Evolutionary conservation across 2,113 vertebrate species (phyloP).

Genomic region (Neotragus pygmaeus): DNA sequence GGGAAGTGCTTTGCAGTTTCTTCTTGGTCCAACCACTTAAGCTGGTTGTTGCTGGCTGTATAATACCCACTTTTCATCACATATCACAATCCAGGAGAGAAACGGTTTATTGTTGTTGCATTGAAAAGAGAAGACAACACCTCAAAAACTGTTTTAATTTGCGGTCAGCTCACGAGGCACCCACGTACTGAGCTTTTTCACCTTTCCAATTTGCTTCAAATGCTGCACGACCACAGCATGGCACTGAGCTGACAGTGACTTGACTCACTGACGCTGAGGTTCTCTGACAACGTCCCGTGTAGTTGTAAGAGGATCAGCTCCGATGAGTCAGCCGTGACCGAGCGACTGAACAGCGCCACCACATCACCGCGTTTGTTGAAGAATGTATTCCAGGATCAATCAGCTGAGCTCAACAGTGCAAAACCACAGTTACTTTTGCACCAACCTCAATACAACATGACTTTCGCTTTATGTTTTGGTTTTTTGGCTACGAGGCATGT

Average conservation of each 20-base stretch:
- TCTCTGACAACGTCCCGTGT: fast-evolving
- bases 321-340: not conserved
- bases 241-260: fast-evolving
- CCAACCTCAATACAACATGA: not conserved
- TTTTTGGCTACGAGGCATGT: not conserved
- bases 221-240: fast-evolving
- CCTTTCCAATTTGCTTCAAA: not conserved
- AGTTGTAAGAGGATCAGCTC: not conserved
- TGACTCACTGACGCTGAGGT: fast-evolving
- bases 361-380: not conserved
- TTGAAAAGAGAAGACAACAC: not conserved
- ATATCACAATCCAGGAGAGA: not conserved
- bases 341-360: fast-evolving
- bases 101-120: not conserved
- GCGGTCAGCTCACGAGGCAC: not conserved
- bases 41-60: not conserved
- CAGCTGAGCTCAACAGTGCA: not conserved
- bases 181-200: not conserved
- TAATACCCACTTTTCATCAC: not conserved
- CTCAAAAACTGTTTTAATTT: not conserved
- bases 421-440: not conserved
- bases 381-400: not conserved
- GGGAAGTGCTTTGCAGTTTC: not conserved
- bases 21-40: not conserved
- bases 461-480: not conserved